A percentile compares a stretch with the other conserved stretches of the same genome.
phyloP scores from a whole-genome alignment of 2,113 vertebrate genomes.

The Panurus biarmicus region DNA sequence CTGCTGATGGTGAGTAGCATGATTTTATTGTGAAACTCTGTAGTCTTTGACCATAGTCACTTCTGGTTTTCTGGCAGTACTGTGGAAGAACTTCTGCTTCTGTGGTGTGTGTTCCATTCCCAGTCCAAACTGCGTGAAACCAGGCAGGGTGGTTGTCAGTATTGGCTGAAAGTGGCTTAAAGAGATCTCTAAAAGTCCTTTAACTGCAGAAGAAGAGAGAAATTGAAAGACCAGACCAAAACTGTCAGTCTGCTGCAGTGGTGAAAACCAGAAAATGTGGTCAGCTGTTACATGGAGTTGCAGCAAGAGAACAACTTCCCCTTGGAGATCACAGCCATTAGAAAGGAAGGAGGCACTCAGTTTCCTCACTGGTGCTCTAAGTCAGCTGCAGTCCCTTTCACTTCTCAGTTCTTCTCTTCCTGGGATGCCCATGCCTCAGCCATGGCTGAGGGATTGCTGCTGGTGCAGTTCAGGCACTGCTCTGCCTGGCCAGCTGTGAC shows the following conservation, averaged over 20 bases:
- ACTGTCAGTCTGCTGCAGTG: background rate
- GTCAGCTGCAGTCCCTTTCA: background rate
- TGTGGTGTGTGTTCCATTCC: background rate
- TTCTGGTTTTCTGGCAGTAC: background rate
- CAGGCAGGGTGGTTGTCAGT: background rate
- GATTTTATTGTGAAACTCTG: conserved; percentile 3
- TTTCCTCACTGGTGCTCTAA: background rate
- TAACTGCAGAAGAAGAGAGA: background rate
- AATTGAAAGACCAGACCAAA: background rate
- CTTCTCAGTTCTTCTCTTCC: background rate
- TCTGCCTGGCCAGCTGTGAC: background rate
- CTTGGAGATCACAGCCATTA: background rate
- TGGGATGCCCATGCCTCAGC: background rate
- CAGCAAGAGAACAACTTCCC: background rate
- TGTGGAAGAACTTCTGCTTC: background rate
- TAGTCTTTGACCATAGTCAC: background rate
- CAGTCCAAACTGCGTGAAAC: background rate
- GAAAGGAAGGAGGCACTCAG: background rate
- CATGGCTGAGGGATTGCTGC: background rate
- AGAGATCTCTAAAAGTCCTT: background rate
- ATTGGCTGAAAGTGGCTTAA: background rate
- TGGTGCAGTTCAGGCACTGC: background rate
- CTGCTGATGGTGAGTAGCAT: background rate
- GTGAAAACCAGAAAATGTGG: background rate
- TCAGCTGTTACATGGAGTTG: background rate